Base-by-base conservation (phyloP, 2,888 invertebrate species). In the Agriopis aurantiaria region DNA sequence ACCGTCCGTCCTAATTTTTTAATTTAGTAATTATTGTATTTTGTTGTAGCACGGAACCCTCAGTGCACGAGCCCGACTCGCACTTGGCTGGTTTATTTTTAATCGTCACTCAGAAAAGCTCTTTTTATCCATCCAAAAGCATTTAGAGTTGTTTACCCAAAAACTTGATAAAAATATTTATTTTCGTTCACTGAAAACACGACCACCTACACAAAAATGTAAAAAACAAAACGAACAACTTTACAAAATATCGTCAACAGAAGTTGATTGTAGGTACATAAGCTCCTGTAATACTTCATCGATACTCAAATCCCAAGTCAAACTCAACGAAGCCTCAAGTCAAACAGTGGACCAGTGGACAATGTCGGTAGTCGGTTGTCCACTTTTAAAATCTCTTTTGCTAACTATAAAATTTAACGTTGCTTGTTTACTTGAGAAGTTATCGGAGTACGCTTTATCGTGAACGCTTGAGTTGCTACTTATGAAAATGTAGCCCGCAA, bases 291-390 rank as follows among this genome's bases (percentile, higher is more conserved):
- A 62, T 65, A 57, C 70, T 41, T 48, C 40, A 55, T 65, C 69
- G 71, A 74, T 74, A 73, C 68, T 72, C 57, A 80, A 85, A 85
- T 76, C 80, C 71, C 71, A 79, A 82, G 69, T 76, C 82, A 84
- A 85, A 84, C 85, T 69, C 69, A 8, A n/a, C 55, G 49, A 68
- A 87, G 84, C 82, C 76, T 57, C 9, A 85, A 86, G 77, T 85
- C 78, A 84, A 85, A 87, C 87, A 85, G 66, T 68, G 79, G 74
- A 82, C 80, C 33, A 33, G 56, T 33, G 72, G 63, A 69, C 69
- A 65, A 49, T 65, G 65, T 40, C n/a, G 40, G 48, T 11, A 14
- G 68, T 56, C 64, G 62, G 61, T 23, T 68, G 69, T 69, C 69
- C 58, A 69, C 73, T 72, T 74, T 72, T 68, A 62, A 72, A 79